Evolutionary conservation across 1,140 invertebrate species (phyloP), one percentile per base, ranked within the genome.

Genomic region (Plutomurus gul): DNA sequence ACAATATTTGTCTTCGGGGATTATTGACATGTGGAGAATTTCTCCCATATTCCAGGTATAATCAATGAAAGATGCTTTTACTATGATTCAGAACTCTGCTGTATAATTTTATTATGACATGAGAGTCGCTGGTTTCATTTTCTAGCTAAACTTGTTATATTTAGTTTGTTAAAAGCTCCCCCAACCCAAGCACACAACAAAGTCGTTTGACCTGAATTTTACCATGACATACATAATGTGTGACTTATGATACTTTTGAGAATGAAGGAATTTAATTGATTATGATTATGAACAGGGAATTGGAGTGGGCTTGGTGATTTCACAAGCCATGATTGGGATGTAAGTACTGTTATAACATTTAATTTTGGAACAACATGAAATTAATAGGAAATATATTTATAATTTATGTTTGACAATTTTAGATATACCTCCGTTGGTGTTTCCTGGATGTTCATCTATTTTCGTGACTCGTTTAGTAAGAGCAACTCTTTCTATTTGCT

Each of bases 1-100:
- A 4, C 93, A 95, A 86, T 92, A 94, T 85, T 87, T 96, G 43
- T 90, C 91, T n/a, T 90, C 93, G 0, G 95, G 95, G 0, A 92
- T 93, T 4, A 90, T 96, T 36, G 93, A 95, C 82, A 96, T 96
- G 94, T 97, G 95, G 95, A 91, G 89, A 82, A 95, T 97, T 83
- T 96, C 94, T 51, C 95, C 95, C 0, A 91, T 96, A 77, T 96
- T 96, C 85, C 93, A 94, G 87, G 89, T 90, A 85, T 84, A 56
- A 37, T 75, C 11, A 27, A 37, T 47, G 16, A 20, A 27, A 37
- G 16, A 51, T 11, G 6, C 11, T 65, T 30, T 1, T 60, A 20
- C 25, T 49, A 4, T 49, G 25, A 51, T 51, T 51, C 25, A 51
- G 4, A 6, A 47, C 11, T 10, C 7, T 51, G 13, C 25, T 5